Evolutionary conservation across 2,888 invertebrate genomes (phyloP), one percentile per base, ranked within the genome.

Genomic region (Dinocampus coccinellae): DNA sequence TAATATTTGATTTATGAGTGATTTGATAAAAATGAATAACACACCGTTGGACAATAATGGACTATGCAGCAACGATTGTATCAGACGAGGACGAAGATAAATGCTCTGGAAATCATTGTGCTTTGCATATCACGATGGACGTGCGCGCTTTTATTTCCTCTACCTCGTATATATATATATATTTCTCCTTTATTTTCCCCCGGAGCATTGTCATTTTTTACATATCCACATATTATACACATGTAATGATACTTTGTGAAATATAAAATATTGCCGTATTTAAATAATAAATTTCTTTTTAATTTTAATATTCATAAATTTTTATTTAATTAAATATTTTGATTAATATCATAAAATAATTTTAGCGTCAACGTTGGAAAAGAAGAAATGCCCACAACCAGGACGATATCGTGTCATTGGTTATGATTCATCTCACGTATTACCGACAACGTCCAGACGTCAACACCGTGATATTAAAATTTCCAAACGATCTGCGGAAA

Each of bases 311-410:
- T 4, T 29, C 3, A 29, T 29, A 29, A 29, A 29, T 4, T 4
- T 29, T 29, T 4, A 29, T 29, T 29, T 29, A 29, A 29, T 29
- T 29, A 29, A 29, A 4, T 4, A 29, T 4, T 29, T 29, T 29
- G 3, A 29, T 29, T 29, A 29, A 29, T 4, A 29, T 7, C 3
- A 47, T 47, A 16, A 7, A 16, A 16, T 47, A 16, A 16, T 89
- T 88, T 0, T 87, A 93, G 93, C 93, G 0, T 90, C 92, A 0
- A 88, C 90, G 0, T 87, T 92, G 61, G 89, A 90, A 74, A 90
- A 92, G 53, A 90, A 90, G 79, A 91, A 91, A 60, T 94, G 94
- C 82, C 93, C 94, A 0, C 91, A 92, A 78, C 86, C 92, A 52
- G 94, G 94, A 0, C 88, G 93, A 3, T 94, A 93, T 85, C 89